Conservation (phyloP, 2,113 vertebrate genomes). For the Mugil cephalus region DNA sequence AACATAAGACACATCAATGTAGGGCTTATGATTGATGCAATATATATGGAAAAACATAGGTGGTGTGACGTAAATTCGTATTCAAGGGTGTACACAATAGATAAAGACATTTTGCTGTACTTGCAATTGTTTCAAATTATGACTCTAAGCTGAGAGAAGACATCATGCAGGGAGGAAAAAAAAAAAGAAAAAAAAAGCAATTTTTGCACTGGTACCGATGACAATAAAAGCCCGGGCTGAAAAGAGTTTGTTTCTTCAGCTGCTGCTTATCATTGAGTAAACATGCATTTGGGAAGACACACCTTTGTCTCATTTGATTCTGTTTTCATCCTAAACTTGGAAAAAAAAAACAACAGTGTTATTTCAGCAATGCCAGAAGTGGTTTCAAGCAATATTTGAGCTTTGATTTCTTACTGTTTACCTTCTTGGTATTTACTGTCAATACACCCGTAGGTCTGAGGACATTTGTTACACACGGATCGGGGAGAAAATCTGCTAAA, state of each 20-base stretch:
- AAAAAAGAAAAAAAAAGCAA: rapidly evolving
- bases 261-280: constrained; percentile 31
- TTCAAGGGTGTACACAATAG: too few species aligned
- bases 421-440: constrained; percentile 18
- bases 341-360: constrained; percentile 12
- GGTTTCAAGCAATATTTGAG: constrained; percentile 31
- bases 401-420: constrained; percentile 34
- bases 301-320: constrained; percentile 27
- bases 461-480: neutral
- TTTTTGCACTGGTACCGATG: constrained; percentile 3
- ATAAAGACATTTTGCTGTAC: neutral
- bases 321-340: constrained; percentile 38
- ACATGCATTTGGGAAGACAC: constrained; percentile 29
- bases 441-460: neutral
- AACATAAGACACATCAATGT: too few species aligned
- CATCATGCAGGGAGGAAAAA: neutral
- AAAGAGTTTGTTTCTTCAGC: constrained; percentile 32
- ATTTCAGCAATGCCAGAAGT: constrained; percentile 24
- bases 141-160: neutral
- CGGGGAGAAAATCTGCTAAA: neutral
- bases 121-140: neutral
- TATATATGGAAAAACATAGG: too few species aligned
- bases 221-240: constrained; percentile 30
- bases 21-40: too few species aligned
- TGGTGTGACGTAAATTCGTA: too few species aligned